phyloP scores from a whole-genome alignment of 2,888 invertebrate species.

The Neuroscelio doddi region DNA sequence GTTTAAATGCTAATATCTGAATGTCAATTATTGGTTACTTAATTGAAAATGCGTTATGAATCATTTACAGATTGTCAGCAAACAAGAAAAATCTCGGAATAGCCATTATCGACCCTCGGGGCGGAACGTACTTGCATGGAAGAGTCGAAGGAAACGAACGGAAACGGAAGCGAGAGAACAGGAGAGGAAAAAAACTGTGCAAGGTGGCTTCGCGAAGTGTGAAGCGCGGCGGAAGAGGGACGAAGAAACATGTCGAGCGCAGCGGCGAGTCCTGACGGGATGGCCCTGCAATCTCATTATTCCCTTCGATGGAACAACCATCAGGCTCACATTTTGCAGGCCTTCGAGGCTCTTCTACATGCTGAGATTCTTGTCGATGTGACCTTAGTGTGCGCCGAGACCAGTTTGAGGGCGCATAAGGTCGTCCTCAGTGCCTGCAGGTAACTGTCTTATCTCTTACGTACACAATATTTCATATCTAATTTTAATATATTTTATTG shows the following conservation, averaged over 20 bases:
- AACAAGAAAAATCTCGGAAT: neutral
- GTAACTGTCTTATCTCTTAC: slow-evolving; percentile 56
- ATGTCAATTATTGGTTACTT: too few relatives aligned
- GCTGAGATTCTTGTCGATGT: slow-evolving; percentile 92
- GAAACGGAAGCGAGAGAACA: slow-evolving; percentile 48
- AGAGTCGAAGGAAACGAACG: slow-evolving; percentile 45
- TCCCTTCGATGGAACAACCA: slow-evolving; percentile 96
- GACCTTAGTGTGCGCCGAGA: slow-evolving; percentile 90
- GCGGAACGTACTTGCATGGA: slow-evolving; percentile 55
- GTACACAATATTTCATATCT: neutral
- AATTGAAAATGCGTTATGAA: neutral
- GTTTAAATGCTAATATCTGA: too few relatives aligned
- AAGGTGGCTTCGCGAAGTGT: slow-evolving; percentile 65
- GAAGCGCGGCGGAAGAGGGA: slow-evolving; percentile 39
- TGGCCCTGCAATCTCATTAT: slow-evolving; percentile 84
- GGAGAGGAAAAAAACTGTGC: slow-evolving; percentile 50
- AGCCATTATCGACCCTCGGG: slow-evolving; percentile 2
- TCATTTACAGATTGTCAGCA: slow-evolving; percentile 22
- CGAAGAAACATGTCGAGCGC: slow-evolving; percentile 66
- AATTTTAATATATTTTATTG: neutral
- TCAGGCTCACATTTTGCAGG: slow-evolving; percentile 88
- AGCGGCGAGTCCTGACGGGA: slow-evolving; percentile 68
- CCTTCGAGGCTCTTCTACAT: slow-evolving; percentile 91
- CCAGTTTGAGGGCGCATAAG: slow-evolving; percentile 90
- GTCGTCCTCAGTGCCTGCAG: slow-evolving; percentile 89